phyloP scores from a whole-genome alignment of 2,113 vertebrate genomes.

The Bubo blakistoni region DNA sequence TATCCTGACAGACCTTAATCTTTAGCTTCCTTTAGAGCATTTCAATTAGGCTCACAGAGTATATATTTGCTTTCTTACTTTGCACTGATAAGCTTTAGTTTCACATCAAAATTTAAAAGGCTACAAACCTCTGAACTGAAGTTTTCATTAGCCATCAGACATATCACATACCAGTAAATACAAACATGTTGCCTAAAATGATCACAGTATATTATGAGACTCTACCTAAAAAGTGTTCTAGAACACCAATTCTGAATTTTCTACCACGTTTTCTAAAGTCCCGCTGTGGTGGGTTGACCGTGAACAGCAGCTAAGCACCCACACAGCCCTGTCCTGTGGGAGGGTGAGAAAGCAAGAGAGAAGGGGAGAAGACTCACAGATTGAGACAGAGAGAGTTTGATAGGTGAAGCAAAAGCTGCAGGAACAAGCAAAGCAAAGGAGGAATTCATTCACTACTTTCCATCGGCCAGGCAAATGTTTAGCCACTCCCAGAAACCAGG shows the following conservation, averaged over 20 bases:
- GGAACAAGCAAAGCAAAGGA: neutral
- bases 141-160: neutral
- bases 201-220: neutral
- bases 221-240: neutral
- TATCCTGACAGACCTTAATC: neutral
- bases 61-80: neutral
- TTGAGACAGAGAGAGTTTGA: neutral
- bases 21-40: neutral
- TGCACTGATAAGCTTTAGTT: neutral
- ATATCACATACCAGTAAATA: neutral
- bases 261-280: neutral
- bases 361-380: neutral
- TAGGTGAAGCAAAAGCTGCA: neutral
- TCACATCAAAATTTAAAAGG: neutral
- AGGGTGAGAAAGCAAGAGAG: neutral
- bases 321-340: rapidly evolving
- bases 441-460: neutral
- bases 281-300: neutral
- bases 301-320: neutral
- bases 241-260: neutral
- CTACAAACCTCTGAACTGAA: neutral
- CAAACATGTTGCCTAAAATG: neutral
- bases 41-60: neutral
- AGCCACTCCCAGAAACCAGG: neutral
- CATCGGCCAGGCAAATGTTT: neutral